phyloP scores from a whole-genome alignment of 1,140 invertebrate genomes.

The Homalodisca vitripennis region DNA sequence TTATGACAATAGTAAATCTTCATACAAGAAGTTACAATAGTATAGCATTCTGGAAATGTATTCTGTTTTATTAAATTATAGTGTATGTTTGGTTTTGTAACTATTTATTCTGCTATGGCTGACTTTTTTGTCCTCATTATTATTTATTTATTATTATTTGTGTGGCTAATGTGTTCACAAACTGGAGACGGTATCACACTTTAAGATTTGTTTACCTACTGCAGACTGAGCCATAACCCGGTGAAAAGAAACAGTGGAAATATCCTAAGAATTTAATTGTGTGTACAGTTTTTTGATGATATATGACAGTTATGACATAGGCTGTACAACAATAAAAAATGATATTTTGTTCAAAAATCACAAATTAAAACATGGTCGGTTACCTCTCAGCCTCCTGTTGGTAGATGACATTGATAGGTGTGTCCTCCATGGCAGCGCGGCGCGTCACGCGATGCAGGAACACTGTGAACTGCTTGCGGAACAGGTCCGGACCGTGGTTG shows the following conservation, averaged over 20 bases:
- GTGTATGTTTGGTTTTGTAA: too few relatives aligned
- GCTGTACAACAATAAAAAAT: neutral
- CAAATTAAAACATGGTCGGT: neutral
- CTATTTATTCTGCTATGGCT: too few relatives aligned
- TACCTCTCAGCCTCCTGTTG: slow-evolving; percentile 4
- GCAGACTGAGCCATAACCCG: neutral
- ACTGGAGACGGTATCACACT: neutral
- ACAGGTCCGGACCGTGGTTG: neutral
- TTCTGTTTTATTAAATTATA: too few relatives aligned
- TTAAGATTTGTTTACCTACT: neutral
- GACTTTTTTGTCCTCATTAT: too few relatives aligned
- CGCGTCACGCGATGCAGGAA: slow-evolving; percentile 9
- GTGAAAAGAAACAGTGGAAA: neutral
- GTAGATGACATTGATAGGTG: slow-evolving; percentile 2
- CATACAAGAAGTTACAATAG: too few relatives aligned
- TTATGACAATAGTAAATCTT: too few relatives aligned
- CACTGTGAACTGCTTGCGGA: slow-evolving; percentile 7
- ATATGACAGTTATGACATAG: neutral
- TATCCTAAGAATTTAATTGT: neutral
- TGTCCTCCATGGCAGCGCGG: slow-evolving; percentile 1
- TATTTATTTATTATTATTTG: too few relatives aligned
- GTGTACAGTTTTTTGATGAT: neutral
- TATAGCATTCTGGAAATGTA: too few relatives aligned
- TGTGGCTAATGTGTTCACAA: too few relatives aligned
- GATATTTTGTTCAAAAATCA: neutral